phyloP scores from a whole-genome alignment of 2,113 vertebrate species.

The Ophthalmotilapia sp. region DNA sequence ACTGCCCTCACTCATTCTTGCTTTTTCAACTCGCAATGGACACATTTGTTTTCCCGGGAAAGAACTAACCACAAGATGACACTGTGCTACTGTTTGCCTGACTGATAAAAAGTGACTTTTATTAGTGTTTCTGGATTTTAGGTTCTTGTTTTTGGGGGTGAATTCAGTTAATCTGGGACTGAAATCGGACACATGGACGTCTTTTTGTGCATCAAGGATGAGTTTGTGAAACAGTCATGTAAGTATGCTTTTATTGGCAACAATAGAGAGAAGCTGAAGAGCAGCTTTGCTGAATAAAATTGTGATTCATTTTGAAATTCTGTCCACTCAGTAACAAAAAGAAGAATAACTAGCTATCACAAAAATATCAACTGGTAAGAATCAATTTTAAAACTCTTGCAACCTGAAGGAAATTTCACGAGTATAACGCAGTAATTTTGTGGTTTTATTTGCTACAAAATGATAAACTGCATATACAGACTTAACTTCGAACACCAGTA shows the following conservation, averaged over 20 bases:
- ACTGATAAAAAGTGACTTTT: background rate
- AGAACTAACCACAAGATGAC: background rate
- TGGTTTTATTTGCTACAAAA: background rate
- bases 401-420: background rate
- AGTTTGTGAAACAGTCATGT: background rate
- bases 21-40: constrained; percentile 31
- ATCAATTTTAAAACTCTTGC: background rate
- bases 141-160: background rate
- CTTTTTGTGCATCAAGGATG: background rate
- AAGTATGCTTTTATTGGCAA: constrained; percentile 25
- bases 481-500: background rate
- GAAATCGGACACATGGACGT: constrained; percentile 3
- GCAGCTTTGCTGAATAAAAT: background rate
- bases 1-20: constrained; percentile 50
- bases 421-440: background rate
- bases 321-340: background rate
- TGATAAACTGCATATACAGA: background rate
- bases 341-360: constrained; percentile 2
- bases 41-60: constrained; percentile 10
- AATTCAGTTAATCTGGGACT: background rate
- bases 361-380: constrained; percentile 54
- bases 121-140: background rate
- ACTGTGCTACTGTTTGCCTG: background rate
- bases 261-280: background rate
- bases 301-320: constrained; percentile 30